Evolutionary conservation across 2,797 vertebrate species (phyloP), one percentile per base, ranked within the genome.

Genomic region (Eospalax fontanierii): DNA sequence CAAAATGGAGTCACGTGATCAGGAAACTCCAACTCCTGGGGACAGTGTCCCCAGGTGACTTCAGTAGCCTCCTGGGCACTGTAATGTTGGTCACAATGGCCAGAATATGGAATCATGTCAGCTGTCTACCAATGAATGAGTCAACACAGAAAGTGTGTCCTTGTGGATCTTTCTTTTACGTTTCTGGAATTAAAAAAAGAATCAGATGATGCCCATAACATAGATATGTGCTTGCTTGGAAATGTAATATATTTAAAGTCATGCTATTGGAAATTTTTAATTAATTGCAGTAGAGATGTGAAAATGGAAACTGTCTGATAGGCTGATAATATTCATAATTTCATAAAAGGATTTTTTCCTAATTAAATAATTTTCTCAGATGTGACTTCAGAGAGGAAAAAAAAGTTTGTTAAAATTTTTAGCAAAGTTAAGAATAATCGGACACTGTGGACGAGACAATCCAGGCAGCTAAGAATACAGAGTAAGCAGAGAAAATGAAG

Each of bases 231-330:
- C 28, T 94, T 63, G 38, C 35, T 79, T 54, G 78, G 6, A 87
- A 95, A 22, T 21, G 18, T 73, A 92, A 79, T 26, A 83, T 87
- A 79, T 43, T 90, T 87, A 26, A 30, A 90, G 40, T 70, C 0
- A 11, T 80, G 89, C 57, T 81, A 75, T 15, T 88, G 71, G 71
- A 90, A 89, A 87, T 78, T 80, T 57, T 88, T 95, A 86, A 84
- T 95, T 83, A 97, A 91, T 85, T 94, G 63, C 81, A 86, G 54
- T 40, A 92, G 46, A 35, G 3, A 87, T 86, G 35, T 95, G 70
- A 78, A 95, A 90, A 88, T 83, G 18, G 50, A 96, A 86, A 46
- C 19, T 85, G 16, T 24, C 57, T 38, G 54, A 9, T 90, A 28
- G 38, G 30, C 70, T 80, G 38, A 57, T 68, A 18, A 50, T 63